Base-by-base conservation (phyloP, 2,888 invertebrate species). In the Merodon equestris region DNA sequence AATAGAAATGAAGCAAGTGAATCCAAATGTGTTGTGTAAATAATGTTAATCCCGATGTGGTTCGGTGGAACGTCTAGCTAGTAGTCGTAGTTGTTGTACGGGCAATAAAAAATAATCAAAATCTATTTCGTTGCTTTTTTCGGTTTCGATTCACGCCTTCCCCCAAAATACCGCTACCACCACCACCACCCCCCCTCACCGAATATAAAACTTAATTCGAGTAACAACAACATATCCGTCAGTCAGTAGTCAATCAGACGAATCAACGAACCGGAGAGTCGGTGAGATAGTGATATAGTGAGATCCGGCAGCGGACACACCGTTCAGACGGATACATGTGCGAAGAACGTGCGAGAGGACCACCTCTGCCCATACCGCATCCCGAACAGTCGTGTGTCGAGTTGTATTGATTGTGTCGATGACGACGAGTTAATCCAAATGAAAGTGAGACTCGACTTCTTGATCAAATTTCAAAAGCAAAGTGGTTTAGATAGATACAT, bases 381-480 rank as follows among this genome's bases (percentile, higher is more conserved):
- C 79, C 63, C 79, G 68, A 68, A 68, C 74, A 27, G 7, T 27
- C 27, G 27, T 4, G 27, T 7, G 27, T 27, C 7, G 3, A 27
- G 7, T 27, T 27, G 27, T 27, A 7, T 27, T 27, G 27, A 27
- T 27, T 27, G 27, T 27, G 27, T 27, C 27, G 68, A 79, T 73
- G 77, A 79, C 68, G 74, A 73, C 74, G 61, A 79, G 73, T 79
- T 79, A 64, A 79, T 79, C 79, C 79, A 74, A 74, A 79, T 79
- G 79, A 79, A 79, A 79, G 74, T 74, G 79, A 79, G 74, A 68
- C 57, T 67, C 79, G 74, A 74, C 68, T 79, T 79, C 68, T 79
- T 79, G 74, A 79, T 79, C 79, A 70, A 74, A 79, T 74, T 70
- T 79, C n/a, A n/a, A n/a, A 74, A 79, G 77, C 73, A 73, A 77